phyloP scores from a whole-genome alignment of 2,888 invertebrate species.

The Brachypalpus laphriformis region DNA sequence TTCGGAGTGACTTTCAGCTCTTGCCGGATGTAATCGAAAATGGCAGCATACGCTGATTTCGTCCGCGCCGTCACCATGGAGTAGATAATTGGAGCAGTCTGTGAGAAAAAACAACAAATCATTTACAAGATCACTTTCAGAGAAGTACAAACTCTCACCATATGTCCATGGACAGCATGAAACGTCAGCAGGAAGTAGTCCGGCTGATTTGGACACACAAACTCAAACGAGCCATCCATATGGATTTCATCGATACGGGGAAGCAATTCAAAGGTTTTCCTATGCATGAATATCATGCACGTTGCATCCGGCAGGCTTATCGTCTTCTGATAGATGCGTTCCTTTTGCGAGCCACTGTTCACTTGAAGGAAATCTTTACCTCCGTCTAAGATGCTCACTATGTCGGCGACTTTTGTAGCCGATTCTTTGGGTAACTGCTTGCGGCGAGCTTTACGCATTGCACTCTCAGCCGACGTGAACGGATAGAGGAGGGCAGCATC shows the following conservation, averaged over 20 bases:
- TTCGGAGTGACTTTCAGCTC: slow-evolving; percentile 75
- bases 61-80: slow-evolving; percentile 75
- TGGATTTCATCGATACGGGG: slow-evolving; percentile 76
- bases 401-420: slow-evolving; percentile 74
- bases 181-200: slow-evolving; percentile 75
- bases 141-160: slow-evolving; percentile 49
- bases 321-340: slow-evolving; percentile 76
- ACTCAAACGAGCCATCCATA: slow-evolving; percentile 75
- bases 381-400: slow-evolving; percentile 75
- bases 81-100: slow-evolving; percentile 76
- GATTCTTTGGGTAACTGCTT: slow-evolving; percentile 75
- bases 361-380: slow-evolving; percentile 75
- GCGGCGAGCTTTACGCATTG: slow-evolving; percentile 77
- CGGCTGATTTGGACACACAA: slow-evolving; percentile 72
- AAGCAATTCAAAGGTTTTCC: slow-evolving; percentile 75
- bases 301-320: slow-evolving; percentile 72
- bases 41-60: slow-evolving; percentile 72
- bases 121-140: background rate
- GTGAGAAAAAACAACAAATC: slow-evolving; percentile 7
- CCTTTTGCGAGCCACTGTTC: slow-evolving; percentile 75
- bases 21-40: slow-evolving; percentile 76
- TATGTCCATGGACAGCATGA: slow-evolving; percentile 75
- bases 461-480: slow-evolving; percentile 76
- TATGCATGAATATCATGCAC: slow-evolving; percentile 76
- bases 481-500: slow-evolving; percentile 77